Evolutionary conservation across 92 coral and sea anemone genomes (phyloP), one percentile per base, ranked within the genome.

Genomic region (Blastomussa wellsi): DNA sequence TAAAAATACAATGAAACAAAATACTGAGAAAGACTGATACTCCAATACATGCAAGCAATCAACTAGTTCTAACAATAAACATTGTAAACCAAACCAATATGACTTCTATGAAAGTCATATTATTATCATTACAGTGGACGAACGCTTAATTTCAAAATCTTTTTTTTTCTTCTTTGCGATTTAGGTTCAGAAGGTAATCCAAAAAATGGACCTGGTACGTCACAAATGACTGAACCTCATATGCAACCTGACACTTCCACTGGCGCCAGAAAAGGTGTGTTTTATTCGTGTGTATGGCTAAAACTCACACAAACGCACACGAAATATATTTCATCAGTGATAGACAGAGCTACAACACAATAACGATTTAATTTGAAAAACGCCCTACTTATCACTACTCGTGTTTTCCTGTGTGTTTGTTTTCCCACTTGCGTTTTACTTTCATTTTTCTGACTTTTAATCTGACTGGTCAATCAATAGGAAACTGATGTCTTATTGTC

Each of bases 381-480:
- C 72, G 72, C 36, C 72, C 44, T 72, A 29, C 72, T 47, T 51
- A 72, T 76, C 39, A n/a, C n/a, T n/a, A 39, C 42, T 51, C 28
- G 10, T n/a, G n/a, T 7, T 55, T 17, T 55, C 11, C 38, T 73
- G 69, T 52, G 52, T 83, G 44, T 78, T 47, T 78, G 39, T 64
- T 65, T 42, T 20, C 10, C 16, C 37, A 35, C 74, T 37, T 42
- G 49, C 47, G 49, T 35, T 64, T 69, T 26, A 68, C 19, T 78
- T 52, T 78, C 26, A 20, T 12, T 42, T 44, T 62, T 52, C 20
- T 64, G 17, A 35, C 69, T 47, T n/a, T 19, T 42, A n/a, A 24
- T 42, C 29, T 74, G 60, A 20, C 16, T 22, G 26, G 55, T 42
- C 32, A 74, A 24, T 5, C 3, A 74, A 39, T 42, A 4, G 47